phyloP scores from a whole-genome alignment of 2,797 vertebrate genomes.

The Nannoperca obscura region DNA sequence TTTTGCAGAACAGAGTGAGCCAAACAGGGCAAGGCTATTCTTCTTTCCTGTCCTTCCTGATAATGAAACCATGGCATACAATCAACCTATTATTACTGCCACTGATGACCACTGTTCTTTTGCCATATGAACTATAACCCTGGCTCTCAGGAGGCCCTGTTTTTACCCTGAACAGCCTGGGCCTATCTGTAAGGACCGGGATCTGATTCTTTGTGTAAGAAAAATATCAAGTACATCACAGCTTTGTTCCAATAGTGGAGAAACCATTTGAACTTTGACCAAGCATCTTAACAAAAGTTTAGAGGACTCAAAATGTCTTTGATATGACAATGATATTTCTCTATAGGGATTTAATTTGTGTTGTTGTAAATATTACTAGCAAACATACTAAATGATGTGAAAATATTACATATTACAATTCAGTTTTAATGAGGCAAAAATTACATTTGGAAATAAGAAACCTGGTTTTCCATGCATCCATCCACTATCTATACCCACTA shows the following conservation, averaged over 20 bases:
- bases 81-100: conserved; percentile 33
- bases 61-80: conserved; percentile 51
- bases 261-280: background rate
- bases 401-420: conserved; percentile 8
- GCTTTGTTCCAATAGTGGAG: background rate
- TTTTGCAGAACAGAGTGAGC: conserved; percentile 50
- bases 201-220: background rate
- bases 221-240: background rate
- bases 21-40: conserved; percentile 57
- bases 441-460: conserved; percentile 8
- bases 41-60: conserved; percentile 47
- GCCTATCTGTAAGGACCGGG: background rate
- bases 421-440: conserved; percentile 12
- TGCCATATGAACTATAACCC: conserved; percentile 30
- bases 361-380: background rate
- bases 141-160: background rate
- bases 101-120: conserved; percentile 44
- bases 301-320: background rate
- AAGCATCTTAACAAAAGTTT: background rate
- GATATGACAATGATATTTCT: background rate
- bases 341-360: background rate
- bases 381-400: background rate
- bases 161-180: background rate
- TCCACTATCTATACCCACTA: background rate
- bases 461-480: background rate